Evolutionary conservation across 2,797 vertebrate species (phyloP).

Genomic region (Sebastolobus altivelis): DNA sequence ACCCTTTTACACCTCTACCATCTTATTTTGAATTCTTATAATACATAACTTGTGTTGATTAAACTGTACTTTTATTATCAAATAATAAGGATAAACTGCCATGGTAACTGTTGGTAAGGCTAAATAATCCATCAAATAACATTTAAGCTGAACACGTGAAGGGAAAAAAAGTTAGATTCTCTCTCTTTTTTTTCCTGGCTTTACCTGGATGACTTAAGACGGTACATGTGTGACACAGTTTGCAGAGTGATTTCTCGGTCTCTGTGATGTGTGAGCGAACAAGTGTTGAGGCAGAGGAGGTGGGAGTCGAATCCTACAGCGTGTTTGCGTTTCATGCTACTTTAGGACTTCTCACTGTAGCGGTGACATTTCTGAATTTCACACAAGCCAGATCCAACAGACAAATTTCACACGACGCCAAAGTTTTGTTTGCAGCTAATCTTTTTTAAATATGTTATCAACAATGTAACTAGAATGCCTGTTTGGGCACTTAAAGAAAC

Average conservation of each 20-base stretch:
- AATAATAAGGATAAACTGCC: conserved; percentile 1
- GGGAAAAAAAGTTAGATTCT: neutral
- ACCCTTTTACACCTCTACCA: conserved; percentile 10
- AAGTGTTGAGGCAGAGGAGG: conserved; percentile 44
- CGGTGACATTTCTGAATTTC: conserved; percentile 63
- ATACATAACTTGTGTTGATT: neutral
- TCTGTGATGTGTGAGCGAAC: conserved; percentile 36
- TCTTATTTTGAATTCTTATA: neutral
- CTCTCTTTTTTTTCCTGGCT: neutral
- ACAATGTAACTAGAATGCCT: neutral
- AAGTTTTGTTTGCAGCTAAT: conserved; percentile 29
- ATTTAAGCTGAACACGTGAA: conserved; percentile 16
- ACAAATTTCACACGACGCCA: neutral
- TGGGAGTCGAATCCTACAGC: conserved; percentile 49
- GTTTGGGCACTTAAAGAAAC: neutral
- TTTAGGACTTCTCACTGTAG: conserved; percentile 46
- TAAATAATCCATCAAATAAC: conserved; percentile 31
- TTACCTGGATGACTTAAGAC: conserved; percentile 20
- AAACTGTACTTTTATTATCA: neutral
- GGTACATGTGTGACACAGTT: conserved; percentile 20
- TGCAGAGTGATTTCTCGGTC: conserved; percentile 30
- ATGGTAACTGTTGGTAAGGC: conserved; percentile 50
- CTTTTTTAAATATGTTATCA: conserved; percentile 5
- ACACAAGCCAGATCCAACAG: conserved; percentile 44
- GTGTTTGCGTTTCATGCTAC: conserved; percentile 58